Evolutionary conservation across 1,140 invertebrate genomes (phyloP).

Genomic region (Sycophaga agraensis): DNA sequence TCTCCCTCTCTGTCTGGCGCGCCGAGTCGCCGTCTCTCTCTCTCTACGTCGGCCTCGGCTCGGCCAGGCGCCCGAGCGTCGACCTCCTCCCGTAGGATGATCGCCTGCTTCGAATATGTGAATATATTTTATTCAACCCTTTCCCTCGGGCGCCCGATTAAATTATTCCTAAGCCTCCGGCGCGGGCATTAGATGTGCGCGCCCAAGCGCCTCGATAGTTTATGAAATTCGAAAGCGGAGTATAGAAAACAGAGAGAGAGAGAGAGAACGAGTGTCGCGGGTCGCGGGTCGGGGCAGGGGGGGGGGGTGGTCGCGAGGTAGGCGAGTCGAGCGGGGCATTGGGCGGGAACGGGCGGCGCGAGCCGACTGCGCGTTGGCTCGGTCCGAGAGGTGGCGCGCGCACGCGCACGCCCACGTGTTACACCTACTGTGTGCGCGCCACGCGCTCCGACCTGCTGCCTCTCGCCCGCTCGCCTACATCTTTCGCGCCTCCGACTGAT

Average conservation of each 20-base stretch:
- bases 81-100: slow-evolving; percentile 44
- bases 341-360: neutral
- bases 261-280: slow-evolving; percentile 3
- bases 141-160: slow-evolving; percentile 51
- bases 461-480: too few relatives aligned
- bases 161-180: slow-evolving; percentile 47
- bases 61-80: slow-evolving; percentile 19
- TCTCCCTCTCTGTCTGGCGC: too few relatives aligned
- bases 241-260: neutral
- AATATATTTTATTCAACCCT: slow-evolving; percentile 62
- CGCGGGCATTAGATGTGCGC: neutral
- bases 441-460: too few relatives aligned
- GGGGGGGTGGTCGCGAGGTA: too few relatives aligned
- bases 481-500: too few relatives aligned
- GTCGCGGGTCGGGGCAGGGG: too few relatives aligned
- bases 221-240: neutral
- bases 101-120: slow-evolving; percentile 57
- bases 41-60: neutral
- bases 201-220: neutral
- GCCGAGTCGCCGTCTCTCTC: neutral
- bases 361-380: too few relatives aligned
- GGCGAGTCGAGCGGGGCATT: neutral
- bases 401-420: too few relatives aligned
- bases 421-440: too few relatives aligned
- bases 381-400: too few relatives aligned